A percentile compares a stretch with the other conserved stretches of the same genome.
Evolutionary conservation across 2,797 vertebrate species (phyloP).

Genomic region (Neoniphon sammara): DNA sequence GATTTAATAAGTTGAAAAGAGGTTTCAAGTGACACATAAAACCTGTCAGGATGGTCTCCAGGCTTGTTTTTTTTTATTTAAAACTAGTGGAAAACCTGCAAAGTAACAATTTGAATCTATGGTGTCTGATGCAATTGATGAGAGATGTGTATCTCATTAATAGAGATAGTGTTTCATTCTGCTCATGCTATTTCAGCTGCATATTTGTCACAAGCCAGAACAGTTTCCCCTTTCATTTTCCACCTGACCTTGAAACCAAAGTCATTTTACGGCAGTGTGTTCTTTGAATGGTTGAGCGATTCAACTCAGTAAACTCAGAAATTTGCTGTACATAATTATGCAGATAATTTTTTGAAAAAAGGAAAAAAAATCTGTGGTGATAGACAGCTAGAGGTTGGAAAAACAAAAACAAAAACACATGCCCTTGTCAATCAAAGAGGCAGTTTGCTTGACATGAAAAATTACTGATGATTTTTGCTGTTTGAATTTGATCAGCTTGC

Average conservation of each 20-base stretch:
- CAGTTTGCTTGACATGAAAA: constrained; percentile 9
- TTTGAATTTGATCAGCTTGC: constrained; percentile 21
- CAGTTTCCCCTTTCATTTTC: constrained; percentile 62
- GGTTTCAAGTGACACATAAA: constrained; percentile 18
- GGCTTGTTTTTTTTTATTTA: background rate
- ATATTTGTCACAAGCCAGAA: constrained; percentile 43
- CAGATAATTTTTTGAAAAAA: constrained; percentile 29
- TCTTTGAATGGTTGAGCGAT: constrained; percentile 45
- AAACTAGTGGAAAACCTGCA: background rate
- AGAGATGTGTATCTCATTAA: constrained; percentile 26
- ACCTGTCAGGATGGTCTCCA: background rate
- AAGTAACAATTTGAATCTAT: background rate
- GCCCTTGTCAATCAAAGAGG: constrained; percentile 71
- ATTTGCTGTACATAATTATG: constrained; percentile 32
- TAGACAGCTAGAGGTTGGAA: constrained; percentile 34
- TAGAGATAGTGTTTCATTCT: constrained; percentile 43
- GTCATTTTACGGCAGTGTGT: constrained; percentile 44
- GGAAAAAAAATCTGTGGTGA: constrained; percentile 6
- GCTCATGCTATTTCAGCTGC: constrained; percentile 41
- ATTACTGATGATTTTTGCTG: constrained; percentile 41
- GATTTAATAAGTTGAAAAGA: constrained; percentile 56
- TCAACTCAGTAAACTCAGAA: constrained; percentile 38
- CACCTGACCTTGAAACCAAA: constrained; percentile 69
- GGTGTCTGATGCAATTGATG: constrained; percentile 14
- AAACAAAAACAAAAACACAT: constrained; percentile 51